phyloP scores from a whole-genome alignment of 2,113 vertebrate genomes.

The Addax nasomaculatus region DNA sequence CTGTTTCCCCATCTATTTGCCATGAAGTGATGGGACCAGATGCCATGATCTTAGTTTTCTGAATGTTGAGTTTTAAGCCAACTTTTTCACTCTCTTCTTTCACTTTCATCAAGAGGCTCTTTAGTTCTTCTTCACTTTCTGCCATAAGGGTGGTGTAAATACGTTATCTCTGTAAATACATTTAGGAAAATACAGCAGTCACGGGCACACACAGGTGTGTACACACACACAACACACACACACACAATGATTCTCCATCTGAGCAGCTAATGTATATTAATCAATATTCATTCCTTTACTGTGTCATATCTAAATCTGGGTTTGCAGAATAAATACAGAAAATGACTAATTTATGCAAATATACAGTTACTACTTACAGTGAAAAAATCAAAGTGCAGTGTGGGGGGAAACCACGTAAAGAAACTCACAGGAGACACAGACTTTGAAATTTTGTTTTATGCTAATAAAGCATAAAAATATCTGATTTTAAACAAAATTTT shows the following conservation, averaged over 20 bases:
- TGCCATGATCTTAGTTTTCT: too few species aligned
- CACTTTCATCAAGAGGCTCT: too few species aligned
- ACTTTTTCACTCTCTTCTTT: too few species aligned
- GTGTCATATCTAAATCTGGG: neutral
- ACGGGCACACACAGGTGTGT: accelerated
- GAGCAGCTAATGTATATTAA: neutral
- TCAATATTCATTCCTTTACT: neutral
- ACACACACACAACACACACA: neutral
- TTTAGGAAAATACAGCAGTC: neutral
- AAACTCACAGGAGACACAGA: neutral
- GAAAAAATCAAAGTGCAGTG: neutral
- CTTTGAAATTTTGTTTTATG: slow-evolving; percentile 11
- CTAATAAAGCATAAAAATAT: neutral
- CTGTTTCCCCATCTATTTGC: too few species aligned
- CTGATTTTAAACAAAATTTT: neutral
- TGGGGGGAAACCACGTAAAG: neutral
- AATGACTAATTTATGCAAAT: neutral
- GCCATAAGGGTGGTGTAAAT: too few species aligned
- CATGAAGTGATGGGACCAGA: too few species aligned
- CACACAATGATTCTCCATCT: neutral
- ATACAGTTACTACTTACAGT: neutral
- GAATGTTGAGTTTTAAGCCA: too few species aligned
- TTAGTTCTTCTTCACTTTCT: too few species aligned
- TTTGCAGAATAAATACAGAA: neutral
- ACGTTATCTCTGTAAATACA: neutral